These are phyloP conservation scores for Natrix natrix DNA, from an alignment of 2,797 vertebrate species.

Conservation along the genomic window DNA sequence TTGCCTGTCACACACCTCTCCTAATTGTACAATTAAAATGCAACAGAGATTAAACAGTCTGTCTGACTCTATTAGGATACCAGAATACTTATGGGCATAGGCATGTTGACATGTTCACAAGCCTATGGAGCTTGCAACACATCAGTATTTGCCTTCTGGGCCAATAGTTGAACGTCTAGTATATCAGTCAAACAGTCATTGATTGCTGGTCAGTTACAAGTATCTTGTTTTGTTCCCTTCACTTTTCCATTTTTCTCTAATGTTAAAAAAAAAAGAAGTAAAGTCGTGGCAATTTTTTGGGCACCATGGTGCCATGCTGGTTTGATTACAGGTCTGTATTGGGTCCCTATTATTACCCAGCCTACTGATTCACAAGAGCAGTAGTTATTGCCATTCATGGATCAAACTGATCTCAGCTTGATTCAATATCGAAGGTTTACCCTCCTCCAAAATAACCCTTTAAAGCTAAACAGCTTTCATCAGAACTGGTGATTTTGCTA, in stretches of 20 bases:
- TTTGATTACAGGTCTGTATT: neutral
- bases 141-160: neutral
- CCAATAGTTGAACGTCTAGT: neutral
- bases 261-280: neutral
- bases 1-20: neutral
- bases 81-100: neutral
- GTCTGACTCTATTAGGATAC: neutral
- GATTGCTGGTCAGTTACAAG: neutral
- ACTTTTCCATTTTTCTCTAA: neutral
- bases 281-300: neutral
- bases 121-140: neutral
- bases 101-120: neutral
- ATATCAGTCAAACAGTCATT: neutral
- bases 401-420: neutral
- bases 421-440: neutral
- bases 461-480: neutral
- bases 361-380: neutral
- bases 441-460: neutral
- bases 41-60: neutral
- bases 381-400: neutral
- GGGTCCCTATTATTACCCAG: neutral
- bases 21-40: neutral
- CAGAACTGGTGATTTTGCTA: neutral
- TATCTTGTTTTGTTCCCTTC: neutral
- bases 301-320: neutral